A percentile compares a stretch with the other conserved stretches of the same genome.
Evolutionary conservation across 2,888 invertebrate species (phyloP).

Genomic region (Flexamia atlantica): DNA sequence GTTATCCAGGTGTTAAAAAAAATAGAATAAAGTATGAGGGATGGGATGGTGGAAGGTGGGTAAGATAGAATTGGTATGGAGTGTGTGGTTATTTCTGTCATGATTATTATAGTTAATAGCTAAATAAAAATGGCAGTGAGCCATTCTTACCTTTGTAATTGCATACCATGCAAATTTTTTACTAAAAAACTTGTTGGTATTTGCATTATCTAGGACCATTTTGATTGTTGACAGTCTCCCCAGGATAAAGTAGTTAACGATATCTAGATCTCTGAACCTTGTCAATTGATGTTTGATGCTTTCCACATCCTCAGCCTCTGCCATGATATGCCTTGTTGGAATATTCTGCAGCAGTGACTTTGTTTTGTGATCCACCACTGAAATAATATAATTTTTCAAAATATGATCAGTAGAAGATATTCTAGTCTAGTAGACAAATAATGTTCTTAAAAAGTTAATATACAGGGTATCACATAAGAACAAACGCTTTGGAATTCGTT

Average conservation of each 20-base stretch:
- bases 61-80: no score
- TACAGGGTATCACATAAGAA: no score
- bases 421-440: no score
- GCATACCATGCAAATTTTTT: constrained; percentile 94
- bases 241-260: constrained; percentile 93
- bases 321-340: constrained; percentile 93
- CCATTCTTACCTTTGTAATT: constrained; percentile 80
- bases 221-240: constrained; percentile 81
- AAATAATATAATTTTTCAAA: constrained; percentile 68
- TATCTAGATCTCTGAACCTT: constrained; percentile 87
- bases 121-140: no score
- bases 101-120: no score
- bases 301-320: constrained; percentile 79
- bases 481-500: no score
- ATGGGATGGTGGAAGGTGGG: no score
- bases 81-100: no score
- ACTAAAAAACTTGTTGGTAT: constrained; percentile 87
- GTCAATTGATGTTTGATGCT: constrained; percentile 83
- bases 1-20: no score
- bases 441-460: no score
- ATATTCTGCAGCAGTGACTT: constrained; percentile 93
- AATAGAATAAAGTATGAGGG: no score
- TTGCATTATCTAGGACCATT: constrained; percentile 72
- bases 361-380: constrained; percentile 96
- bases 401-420: no score